A percentile compares a stretch with the other conserved stretches of the same genome.
phyloP scores from a whole-genome alignment of 1,140 invertebrate species.

The Brachionus koreanus region DNA sequence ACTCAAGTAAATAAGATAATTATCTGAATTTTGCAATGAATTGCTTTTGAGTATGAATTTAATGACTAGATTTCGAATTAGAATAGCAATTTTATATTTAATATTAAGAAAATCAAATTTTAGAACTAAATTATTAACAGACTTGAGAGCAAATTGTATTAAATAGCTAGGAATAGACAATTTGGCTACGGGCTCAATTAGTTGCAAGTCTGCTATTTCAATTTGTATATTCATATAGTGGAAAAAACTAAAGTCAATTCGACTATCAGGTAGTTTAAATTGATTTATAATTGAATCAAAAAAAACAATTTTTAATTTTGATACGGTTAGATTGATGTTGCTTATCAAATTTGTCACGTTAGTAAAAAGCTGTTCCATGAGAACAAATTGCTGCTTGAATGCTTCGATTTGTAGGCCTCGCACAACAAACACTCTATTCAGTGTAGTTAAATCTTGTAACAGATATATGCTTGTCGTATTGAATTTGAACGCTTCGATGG shows the following conservation, averaged over 20 bases:
- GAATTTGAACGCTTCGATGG: background rate
- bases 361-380: background rate
- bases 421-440: background rate
- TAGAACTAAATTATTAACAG: background rate
- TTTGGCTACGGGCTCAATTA: background rate
- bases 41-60: background rate
- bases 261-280: background rate
- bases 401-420: background rate
- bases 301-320: background rate
- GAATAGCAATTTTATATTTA: background rate
- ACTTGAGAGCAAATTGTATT: background rate
- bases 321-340: background rate
- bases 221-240: background rate
- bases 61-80: background rate
- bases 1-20: background rate
- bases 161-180: background rate
- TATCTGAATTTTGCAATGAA: background rate
- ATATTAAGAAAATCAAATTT: background rate
- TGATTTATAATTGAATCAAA: slow-evolving; percentile 1
- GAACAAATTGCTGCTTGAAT: background rate
- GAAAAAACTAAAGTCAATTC: background rate
- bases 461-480: background rate
- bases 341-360: background rate
- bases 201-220: background rate
- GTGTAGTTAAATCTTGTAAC: background rate